Conservation (phyloP, 1,140 invertebrate genomes). For the Elysia chlorotica region DNA sequence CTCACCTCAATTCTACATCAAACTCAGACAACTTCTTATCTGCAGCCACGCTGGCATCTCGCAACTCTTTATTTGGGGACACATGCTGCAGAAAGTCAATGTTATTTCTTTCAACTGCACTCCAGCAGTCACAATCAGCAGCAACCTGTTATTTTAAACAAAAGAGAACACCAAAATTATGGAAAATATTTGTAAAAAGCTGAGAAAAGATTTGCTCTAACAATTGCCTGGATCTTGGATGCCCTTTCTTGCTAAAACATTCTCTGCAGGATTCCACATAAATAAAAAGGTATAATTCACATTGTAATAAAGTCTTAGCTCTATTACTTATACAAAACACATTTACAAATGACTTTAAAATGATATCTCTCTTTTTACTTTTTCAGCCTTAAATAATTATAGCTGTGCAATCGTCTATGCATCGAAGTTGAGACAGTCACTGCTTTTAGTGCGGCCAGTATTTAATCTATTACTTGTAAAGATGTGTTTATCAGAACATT, state of each 20-base stretch:
- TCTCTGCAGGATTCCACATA: too few species aligned
- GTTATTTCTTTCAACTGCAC: constrained; percentile 59
- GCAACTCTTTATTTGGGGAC: constrained; percentile 60
- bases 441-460: too few species aligned
- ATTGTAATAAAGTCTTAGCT: neutral
- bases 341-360: neutral
- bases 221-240: too few species aligned
- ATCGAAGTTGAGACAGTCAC: too few species aligned
- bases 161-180: neutral
- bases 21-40: constrained; percentile 65
- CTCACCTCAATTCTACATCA: constrained; percentile 65
- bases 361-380: neutral
- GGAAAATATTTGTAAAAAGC: too few species aligned
- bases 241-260: too few species aligned
- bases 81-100: constrained; percentile 65
- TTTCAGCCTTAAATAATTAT: neutral
- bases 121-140: constrained; percentile 58
- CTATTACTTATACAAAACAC: neutral
- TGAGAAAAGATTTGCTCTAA: too few species aligned
- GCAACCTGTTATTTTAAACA: constrained; percentile 50
- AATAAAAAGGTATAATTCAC: too few species aligned
- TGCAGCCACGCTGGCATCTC: constrained; percentile 64
- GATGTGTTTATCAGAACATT: too few species aligned
- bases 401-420: too few species aligned
- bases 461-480: too few species aligned